These are phyloP conservation scores for Caenorhabditis inopinata DNA, from an alignment of 1,140 invertebrate genomes.

Conservation along the genomic window DNA sequence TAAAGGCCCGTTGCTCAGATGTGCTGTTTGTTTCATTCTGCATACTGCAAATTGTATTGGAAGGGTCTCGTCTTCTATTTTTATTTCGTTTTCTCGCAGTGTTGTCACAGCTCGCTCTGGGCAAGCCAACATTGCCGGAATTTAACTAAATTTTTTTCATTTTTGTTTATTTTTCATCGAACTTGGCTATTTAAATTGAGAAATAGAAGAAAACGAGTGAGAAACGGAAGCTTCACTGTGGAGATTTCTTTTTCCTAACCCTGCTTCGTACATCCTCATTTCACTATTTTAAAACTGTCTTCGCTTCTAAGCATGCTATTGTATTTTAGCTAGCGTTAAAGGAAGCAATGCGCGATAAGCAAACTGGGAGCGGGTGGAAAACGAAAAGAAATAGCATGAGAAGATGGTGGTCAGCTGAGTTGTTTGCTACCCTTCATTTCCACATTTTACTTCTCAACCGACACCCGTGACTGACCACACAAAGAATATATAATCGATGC, in stretches of 20 bases:
- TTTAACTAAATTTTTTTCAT: background rate
- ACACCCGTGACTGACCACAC: slow-evolving; percentile 5
- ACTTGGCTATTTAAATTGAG: no score
- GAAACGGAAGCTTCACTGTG: background rate
- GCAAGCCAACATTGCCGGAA: background rate
- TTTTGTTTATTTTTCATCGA: background rate
- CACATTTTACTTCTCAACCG: background rate
- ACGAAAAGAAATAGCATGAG: background rate
- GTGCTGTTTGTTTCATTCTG: slow-evolving; percentile 17
- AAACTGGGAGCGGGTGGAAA: slow-evolving; percentile 22
- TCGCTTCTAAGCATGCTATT: background rate
- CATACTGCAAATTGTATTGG: background rate
- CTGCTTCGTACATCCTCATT: slow-evolving; percentile 1
- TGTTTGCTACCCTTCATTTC: slow-evolving; percentile 11
- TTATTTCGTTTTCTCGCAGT: background rate
- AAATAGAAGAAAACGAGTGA: no score
- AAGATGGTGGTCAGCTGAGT: slow-evolving; percentile 16
- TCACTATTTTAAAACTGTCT: background rate
- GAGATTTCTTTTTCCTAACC: background rate
- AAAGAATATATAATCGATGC: slow-evolving; percentile 1
- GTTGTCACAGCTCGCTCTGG: background rate
- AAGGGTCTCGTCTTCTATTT: background rate
- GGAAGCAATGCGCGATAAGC: slow-evolving; percentile 30
- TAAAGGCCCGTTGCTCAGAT: no score
- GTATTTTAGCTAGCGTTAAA: slow-evolving; percentile 20